These are phyloP conservation scores for Forbesichthys papilliferus DNA, from an alignment of 2,113 vertebrate genomes.

Conservation along the genomic window DNA sequence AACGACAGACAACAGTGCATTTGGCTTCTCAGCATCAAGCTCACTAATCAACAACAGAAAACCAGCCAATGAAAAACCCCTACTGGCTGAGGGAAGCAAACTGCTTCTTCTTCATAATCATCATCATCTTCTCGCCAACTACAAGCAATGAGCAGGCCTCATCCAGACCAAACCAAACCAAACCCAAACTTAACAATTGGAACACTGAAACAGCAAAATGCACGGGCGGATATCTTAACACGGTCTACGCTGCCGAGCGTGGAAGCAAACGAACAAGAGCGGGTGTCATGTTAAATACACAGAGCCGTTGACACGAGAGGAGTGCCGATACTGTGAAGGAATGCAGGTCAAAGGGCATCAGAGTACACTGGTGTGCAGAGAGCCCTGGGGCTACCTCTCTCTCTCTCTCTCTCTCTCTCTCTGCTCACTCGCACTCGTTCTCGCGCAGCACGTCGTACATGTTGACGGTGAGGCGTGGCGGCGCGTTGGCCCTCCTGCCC, in stretches of 20 bases:
- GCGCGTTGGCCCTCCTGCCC: constrained; percentile 38
- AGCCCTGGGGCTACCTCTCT: neutral
- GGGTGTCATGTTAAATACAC: too few species aligned
- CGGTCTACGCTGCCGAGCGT: too few species aligned
- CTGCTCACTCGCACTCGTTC: constrained; percentile 79
- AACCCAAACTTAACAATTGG: constrained; percentile 17
- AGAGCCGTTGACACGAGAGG: too few species aligned
- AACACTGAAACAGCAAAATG: constrained; percentile 24
- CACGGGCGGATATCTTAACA: constrained; percentile 13
- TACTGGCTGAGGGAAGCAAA: constrained; percentile 30
- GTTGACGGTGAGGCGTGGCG: constrained; percentile 72
- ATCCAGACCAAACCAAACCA: constrained; percentile 33
- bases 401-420: constrained; percentile 4
- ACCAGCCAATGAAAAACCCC: constrained; percentile 28
- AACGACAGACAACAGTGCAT: constrained; percentile 43
- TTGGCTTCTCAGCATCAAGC: constrained; percentile 64
- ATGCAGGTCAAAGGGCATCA: too few species aligned
- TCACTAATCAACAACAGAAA: constrained; percentile 48
- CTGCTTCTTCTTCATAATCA: constrained; percentile 11
- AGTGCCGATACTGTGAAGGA: too few species aligned
- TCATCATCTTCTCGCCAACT: constrained; percentile 24
- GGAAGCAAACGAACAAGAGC: too few species aligned
- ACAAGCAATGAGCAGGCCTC: constrained; percentile 35
- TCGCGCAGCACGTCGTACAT: constrained; percentile 84
- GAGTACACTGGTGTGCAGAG: constrained; percentile 13